These are phyloP conservation scores for Thyatira batis DNA, from an alignment of 2,888 invertebrate genomes.

Conservation along the genomic window DNA sequence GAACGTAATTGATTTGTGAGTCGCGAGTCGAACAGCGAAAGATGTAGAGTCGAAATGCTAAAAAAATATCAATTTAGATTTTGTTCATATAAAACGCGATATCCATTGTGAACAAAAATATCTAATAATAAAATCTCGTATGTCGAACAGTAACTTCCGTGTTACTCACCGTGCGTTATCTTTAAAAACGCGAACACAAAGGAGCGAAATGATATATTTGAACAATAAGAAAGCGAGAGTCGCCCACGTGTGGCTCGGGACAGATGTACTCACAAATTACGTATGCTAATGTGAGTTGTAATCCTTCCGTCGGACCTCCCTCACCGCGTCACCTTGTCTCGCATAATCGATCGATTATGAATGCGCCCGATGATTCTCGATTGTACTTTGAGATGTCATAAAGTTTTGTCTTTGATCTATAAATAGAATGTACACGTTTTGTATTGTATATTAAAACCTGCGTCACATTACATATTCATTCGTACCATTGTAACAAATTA, in stretches of 20 bases:
- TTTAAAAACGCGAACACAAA: constrained; percentile 52
- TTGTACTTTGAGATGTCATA: constrained; percentile 38
- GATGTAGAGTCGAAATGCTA: constrained; percentile 10
- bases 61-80: background rate
- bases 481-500: constrained; percentile 18
- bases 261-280: constrained; percentile 75
- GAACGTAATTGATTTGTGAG: constrained; percentile 70
- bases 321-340: constrained; percentile 51
- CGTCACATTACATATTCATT: background rate
- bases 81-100: background rate
- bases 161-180: constrained; percentile 48
- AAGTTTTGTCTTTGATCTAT: constrained; percentile 39
- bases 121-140: constrained; percentile 29
- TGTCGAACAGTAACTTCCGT: constrained; percentile 54
- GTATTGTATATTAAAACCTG: too few relatives aligned
- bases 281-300: constrained; percentile 76
- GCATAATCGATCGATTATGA: constrained; percentile 68
- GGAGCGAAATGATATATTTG: constrained; percentile 62
- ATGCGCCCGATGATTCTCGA: constrained; percentile 47
- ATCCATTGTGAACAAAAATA: constrained; percentile 13
- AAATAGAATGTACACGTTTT: constrained; percentile 23
- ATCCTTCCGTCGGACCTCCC: constrained; percentile 79
- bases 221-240: constrained; percentile 66
- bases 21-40: constrained; percentile 12
- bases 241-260: constrained; percentile 59